Evolutionary conservation across 2,797 vertebrate species (phyloP).

Genomic region (Choloepus didactylus): DNA sequence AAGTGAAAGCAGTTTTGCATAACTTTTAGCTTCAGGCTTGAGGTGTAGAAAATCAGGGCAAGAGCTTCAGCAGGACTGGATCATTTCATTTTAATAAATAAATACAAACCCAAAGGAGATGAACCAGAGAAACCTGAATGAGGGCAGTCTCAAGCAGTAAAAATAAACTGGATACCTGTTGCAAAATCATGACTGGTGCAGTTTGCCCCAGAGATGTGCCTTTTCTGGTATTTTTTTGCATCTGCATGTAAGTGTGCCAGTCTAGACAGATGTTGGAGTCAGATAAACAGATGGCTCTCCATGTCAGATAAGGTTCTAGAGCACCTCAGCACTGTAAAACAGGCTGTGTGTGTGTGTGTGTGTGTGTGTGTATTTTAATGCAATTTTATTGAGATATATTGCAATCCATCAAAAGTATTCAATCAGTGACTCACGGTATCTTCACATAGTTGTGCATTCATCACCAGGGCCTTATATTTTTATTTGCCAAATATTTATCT

Average conservation of each 20-base stretch:
- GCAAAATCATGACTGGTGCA: constrained; percentile 20
- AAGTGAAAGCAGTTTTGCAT: not conserved
- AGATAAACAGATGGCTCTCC: not conserved
- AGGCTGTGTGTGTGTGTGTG: not conserved
- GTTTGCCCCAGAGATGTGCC: not conserved
- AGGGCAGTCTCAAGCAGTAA: not conserved
- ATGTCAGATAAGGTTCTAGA: not conserved
- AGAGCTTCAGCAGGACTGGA: not conserved
- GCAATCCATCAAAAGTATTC: too few species aligned
- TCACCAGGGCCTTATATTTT: not conserved
- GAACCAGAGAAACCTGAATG: constrained; percentile 68
- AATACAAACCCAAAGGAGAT: constrained; percentile 17
- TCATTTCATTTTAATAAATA: constrained; percentile 63
- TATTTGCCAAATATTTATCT: not conserved
- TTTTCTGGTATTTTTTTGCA: not conserved
- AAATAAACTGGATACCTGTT: constrained; percentile 14
- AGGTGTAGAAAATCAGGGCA: not conserved
- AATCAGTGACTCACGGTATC: too few species aligned
- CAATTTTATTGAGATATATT: too few species aligned
- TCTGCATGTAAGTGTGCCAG: not conserved
- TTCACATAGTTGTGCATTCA: too few species aligned
- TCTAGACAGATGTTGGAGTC: not conserved
- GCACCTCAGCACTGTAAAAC: not conserved
- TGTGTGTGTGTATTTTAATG: too few species aligned
- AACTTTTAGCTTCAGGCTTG: not conserved